Percentiles rank a stretch among this genome's conserved stretches.
Evolutionary conservation across 2,888 invertebrate genomes (phyloP).

Genomic region (Lymantria dispar): DNA sequence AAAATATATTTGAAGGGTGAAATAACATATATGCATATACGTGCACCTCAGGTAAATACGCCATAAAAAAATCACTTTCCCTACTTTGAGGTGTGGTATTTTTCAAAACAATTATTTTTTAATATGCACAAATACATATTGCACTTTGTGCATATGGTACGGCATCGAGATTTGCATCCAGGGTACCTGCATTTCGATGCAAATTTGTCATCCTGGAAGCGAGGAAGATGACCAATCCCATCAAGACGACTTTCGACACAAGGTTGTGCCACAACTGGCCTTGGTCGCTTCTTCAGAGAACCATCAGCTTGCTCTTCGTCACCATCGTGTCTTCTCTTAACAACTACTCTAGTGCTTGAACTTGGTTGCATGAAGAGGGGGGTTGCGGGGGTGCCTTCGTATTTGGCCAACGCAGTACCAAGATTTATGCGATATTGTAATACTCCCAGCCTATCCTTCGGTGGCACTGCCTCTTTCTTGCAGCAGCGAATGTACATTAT

Average conservation of each 20-base stretch:
- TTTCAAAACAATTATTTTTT: constrained; percentile 14
- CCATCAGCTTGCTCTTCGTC: too few relatives aligned
- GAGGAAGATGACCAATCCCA: constrained; percentile 20
- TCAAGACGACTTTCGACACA: constrained; percentile 16
- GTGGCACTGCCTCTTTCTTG: constrained; percentile 18
- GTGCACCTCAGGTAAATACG: not conserved
- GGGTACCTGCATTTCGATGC: constrained; percentile 21
- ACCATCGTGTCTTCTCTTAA: too few relatives aligned
- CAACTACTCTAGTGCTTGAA: not conserved
- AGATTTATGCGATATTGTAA: constrained; percentile 23
- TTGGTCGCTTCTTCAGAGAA: constrained; percentile 13
- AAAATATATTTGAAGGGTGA: too few relatives aligned
- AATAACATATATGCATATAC: too few relatives aligned
- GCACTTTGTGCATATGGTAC: constrained; percentile 20
- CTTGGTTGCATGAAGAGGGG: constrained; percentile 1
- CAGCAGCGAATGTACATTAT: constrained; percentile 24
- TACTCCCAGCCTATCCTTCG: constrained; percentile 22
- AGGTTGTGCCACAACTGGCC: constrained; percentile 16
- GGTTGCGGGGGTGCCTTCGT: not conserved
- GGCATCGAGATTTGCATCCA: constrained; percentile 16
- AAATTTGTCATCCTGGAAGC: constrained; percentile 16
- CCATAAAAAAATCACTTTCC: not conserved
- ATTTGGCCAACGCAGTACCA: constrained; percentile 17
- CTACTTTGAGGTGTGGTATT: constrained; percentile 5
- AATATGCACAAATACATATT: constrained; percentile 13